phyloP scores from a whole-genome alignment of 1,140 invertebrate genomes.

The Leptopilina boulardi region DNA sequence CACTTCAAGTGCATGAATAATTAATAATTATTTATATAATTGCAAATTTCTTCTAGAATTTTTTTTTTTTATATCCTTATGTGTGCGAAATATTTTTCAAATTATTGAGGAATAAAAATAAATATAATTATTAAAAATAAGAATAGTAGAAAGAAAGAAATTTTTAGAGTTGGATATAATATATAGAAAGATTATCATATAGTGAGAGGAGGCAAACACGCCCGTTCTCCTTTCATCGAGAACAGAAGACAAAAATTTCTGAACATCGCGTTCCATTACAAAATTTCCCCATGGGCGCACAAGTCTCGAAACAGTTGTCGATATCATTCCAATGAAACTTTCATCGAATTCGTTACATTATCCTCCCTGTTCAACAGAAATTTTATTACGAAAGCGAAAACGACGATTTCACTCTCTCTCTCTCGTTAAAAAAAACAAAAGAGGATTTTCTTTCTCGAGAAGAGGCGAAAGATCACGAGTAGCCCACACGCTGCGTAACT shows the following conservation, averaged over 20 bases:
- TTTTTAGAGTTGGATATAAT: background rate
- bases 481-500: slow-evolving; percentile 33
- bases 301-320: slow-evolving; percentile 44
- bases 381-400: slow-evolving; percentile 8
- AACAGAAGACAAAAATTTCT: slow-evolving; percentile 47
- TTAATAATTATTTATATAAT: slow-evolving; percentile 12
- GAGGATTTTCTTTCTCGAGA: slow-evolving; percentile 23
- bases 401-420: slow-evolving; percentile 7
- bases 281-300: slow-evolving; percentile 48
- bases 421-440: slow-evolving; percentile 7
- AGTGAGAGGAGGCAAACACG: background rate
- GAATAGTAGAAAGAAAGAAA: background rate
- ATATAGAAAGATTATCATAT: background rate
- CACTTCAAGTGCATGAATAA: slow-evolving; percentile 9
- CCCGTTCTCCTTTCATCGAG: slow-evolving; percentile 40
- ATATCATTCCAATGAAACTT: slow-evolving; percentile 39
- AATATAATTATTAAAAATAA: background rate
- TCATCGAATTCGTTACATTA: slow-evolving; percentile 45
- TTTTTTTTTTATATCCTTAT: no score
- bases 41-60: background rate
- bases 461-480: slow-evolving; percentile 18
- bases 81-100: no score
- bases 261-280: slow-evolving; percentile 48
- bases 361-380: slow-evolving; percentile 33
- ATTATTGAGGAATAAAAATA: no score